Evolutionary conservation across 2,888 invertebrate genomes (phyloP).

Genomic region (Dryococelus australis): DNA sequence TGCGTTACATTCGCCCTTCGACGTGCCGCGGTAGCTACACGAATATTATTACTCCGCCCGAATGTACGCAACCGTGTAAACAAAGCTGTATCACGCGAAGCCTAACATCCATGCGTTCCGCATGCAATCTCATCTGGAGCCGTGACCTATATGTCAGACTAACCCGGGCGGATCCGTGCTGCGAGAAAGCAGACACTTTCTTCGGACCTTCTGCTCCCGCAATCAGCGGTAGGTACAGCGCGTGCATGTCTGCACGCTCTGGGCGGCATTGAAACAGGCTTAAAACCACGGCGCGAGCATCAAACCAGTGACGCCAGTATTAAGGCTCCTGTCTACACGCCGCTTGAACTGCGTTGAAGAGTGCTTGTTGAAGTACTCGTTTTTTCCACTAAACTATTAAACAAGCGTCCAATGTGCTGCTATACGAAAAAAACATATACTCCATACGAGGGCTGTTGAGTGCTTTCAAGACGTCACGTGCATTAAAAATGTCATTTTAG

Average conservation of each 20-base stretch:
- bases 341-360: too few relatives aligned
- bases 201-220: not conserved
- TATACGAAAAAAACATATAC: too few relatives aligned
- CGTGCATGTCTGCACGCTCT: not conserved
- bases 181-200: not conserved
- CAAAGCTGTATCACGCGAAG: not conserved
- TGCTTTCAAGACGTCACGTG: too few relatives aligned
- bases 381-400: too few relatives aligned
- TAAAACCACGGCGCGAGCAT: too few relatives aligned
- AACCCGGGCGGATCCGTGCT: not conserved
- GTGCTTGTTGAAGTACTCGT: too few relatives aligned
- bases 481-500: too few relatives aligned
- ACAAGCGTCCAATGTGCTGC: too few relatives aligned
- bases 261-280: not conserved
- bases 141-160: not conserved
- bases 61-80: conserved; percentile 7
- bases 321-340: too few relatives aligned
- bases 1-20: not conserved
- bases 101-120: not conserved
- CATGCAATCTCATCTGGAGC: not conserved
- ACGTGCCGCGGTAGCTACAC: not conserved
- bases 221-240: not conserved
- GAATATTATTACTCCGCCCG: not conserved
- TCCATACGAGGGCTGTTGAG: too few relatives aligned
- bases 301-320: too few relatives aligned